Base-by-base conservation (phyloP, 2,113 vertebrate species). In the Archilochus colubris region DNA sequence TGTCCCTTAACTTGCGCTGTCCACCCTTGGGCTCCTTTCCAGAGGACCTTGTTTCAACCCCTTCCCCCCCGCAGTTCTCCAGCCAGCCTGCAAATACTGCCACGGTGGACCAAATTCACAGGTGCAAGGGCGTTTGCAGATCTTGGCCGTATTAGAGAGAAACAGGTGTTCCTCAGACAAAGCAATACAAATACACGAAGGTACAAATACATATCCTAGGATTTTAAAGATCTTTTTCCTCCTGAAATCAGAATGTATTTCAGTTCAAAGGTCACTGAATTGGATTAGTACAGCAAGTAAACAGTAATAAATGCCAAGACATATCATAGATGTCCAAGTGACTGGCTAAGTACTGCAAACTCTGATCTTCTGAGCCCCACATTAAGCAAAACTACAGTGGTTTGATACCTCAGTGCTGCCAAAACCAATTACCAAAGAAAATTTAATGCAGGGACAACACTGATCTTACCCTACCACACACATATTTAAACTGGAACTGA, bases 381-480 rank as follows among this genome's bases (percentile, higher is more conserved):
- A 86, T 90, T 96, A 89, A 82, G n/a, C 40, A 88, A 94, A 91
- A 58, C 59, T 93, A 40, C 31, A 58, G 38, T 48, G 48, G 61
- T 94, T 96, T 93, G 78, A 64, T 73, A 87, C 75, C 77, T 96
- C 82, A 86, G 46, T 77, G 50, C n/a, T 51, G 81, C 61, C 80
- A 96, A 95, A 97, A 83, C 25, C 86, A 95, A 96, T 96, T 97
- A 93, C 28, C 19, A 95, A 97, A 97, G 82, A 78, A 84, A 97
- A 95, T 97, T 96, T 96, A 84, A 95, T 94, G 95, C 94, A 94
- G 93, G 82, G 84, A 57, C 23, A 95, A 33, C n/a, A 43, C 22
- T 89, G 67, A 86, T 93, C 76, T 96, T 93, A 86, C 46, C 40
- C 80, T 93, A 53, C 36, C 3, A 7, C 17, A 50, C 16, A 58